Evolutionary conservation across 2,797 vertebrate species (phyloP), one percentile per base, ranked within the genome.

Genomic region (Mareca strepera): DNA sequence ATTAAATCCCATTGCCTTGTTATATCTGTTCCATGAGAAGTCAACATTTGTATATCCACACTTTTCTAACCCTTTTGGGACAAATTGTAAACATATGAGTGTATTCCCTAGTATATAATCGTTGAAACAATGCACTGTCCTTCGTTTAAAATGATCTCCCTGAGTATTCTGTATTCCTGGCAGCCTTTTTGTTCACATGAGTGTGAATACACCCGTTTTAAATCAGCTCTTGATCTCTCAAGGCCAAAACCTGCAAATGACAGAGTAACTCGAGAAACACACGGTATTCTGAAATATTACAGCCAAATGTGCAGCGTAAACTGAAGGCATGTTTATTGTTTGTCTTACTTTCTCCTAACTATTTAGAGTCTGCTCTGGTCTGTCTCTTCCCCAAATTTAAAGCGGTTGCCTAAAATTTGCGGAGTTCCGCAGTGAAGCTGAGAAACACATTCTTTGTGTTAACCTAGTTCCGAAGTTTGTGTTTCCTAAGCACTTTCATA

Each of bases 381-480:
- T 87, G 37, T 44, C 58, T 94, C 62, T 78, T 92, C 55, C 25
- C 53, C 82, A 82, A 90, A 84, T 92, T 77, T 94, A 85, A 92
- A 94, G 86, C 2, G 2, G 41, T 90, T 94, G 58, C 60, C 62
- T 93, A 66, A 81, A 77, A 72, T 93, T 66, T 82, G 39, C 60
- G 62, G 73, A 78, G 60, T 60, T 88, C 48, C 44, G 82, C 1
- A 6, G 56, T 62, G 83, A 94, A 92, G 43, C 0, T 82, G 64
- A 50, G 81, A 89, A 95, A 56, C 62, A 85, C 74, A 80, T 52
- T 86, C 53, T 85, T 77, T 52, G 58, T 14, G 39, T 85, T 89
- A 87, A 90, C 66, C 75, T 86, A 41, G 67, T 94, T 93, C 72
- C 62, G 80, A 94, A 96, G 64, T 96, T 92, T 96, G 77, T 82